Evolutionary conservation across 1,140 invertebrate species (phyloP).

Genomic region (Triops longicaudatus): DNA sequence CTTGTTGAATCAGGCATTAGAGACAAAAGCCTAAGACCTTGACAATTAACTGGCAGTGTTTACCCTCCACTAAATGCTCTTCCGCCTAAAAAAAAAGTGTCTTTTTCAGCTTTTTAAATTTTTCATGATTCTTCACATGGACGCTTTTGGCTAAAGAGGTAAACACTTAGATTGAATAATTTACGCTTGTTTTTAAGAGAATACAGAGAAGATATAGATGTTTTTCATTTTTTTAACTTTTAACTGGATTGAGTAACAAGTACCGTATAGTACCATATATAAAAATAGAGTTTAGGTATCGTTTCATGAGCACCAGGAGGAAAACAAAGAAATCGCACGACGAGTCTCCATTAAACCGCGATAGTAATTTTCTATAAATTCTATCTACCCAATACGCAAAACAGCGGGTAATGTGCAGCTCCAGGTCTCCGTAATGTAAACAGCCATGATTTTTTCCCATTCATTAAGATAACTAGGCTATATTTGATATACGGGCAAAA

Average conservation of each 20-base stretch:
- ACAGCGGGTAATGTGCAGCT: not conserved
- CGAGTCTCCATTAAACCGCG: not conserved
- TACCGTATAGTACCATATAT: not conserved
- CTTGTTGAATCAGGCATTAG: too few relatives aligned
- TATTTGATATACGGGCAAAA: too few relatives aligned
- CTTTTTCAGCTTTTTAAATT: too few relatives aligned
- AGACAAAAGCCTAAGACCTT: too few relatives aligned
- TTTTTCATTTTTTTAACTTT: not conserved
- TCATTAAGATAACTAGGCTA: too few relatives aligned
- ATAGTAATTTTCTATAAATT: not conserved
- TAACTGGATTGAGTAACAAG: not conserved
- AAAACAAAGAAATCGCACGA: not conserved
- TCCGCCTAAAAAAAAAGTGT: too few relatives aligned
- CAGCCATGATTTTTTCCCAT: too few relatives aligned
- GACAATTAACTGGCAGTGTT: too few relatives aligned
- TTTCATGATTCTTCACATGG: too few relatives aligned
- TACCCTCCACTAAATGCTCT: too few relatives aligned
- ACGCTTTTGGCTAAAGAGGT: too few relatives aligned
- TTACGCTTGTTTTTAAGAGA: not conserved
- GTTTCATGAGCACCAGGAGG: not conserved
- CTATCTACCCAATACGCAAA: too few relatives aligned
- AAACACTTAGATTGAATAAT: not conserved
- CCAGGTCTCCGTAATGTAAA: not conserved
- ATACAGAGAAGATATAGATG: not conserved
- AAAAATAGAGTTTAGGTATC: slow-evolving; percentile 9